Conservation (phyloP, 2,797 vertebrate species). For the Sandelia bainsii region DNA sequence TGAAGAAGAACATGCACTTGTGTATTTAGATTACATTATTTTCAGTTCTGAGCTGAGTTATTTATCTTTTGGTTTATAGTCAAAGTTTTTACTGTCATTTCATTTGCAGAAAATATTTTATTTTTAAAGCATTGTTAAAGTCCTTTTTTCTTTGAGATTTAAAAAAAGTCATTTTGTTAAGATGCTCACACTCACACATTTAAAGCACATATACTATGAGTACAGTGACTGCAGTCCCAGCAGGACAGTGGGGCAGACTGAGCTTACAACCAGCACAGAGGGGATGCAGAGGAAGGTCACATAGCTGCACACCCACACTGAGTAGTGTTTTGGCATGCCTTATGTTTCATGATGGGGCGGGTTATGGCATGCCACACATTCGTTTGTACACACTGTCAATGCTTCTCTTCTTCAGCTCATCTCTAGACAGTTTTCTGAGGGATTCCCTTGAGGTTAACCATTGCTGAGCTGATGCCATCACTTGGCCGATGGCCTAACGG, state of each 20-base stretch:
- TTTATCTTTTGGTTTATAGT: background rate
- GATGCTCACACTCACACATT: background rate
- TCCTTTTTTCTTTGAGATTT: background rate
- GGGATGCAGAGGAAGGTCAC: slow-evolving; percentile 64
- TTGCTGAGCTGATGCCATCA: slow-evolving; percentile 52
- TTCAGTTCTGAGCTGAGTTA: background rate
- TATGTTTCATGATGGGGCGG: slow-evolving; percentile 61
- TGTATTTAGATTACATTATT: background rate
- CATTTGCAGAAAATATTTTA: background rate
- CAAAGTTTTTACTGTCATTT: background rate
- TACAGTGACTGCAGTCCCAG: slow-evolving; percentile 23
- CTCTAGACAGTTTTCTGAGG: slow-evolving; percentile 60
- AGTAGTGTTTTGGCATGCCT: slow-evolving; percentile 56
- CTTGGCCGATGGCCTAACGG: slow-evolving; percentile 60
- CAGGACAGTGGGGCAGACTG: slow-evolving; percentile 45
- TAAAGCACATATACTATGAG: background rate
- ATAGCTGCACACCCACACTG: slow-evolving; percentile 69
- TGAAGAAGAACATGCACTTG: slow-evolving; percentile 8
- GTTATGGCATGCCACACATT: slow-evolving; percentile 71
- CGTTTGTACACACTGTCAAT: slow-evolving; percentile 59
- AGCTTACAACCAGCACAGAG: slow-evolving; percentile 38
- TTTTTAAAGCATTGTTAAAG: background rate
- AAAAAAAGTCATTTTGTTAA: background rate
- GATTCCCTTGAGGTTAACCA: slow-evolving; percentile 73
- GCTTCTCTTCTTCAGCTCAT: slow-evolving; percentile 57